phyloP scores from a whole-genome alignment of 2,888 invertebrate genomes.

The Acrobeloides nanus region DNA sequence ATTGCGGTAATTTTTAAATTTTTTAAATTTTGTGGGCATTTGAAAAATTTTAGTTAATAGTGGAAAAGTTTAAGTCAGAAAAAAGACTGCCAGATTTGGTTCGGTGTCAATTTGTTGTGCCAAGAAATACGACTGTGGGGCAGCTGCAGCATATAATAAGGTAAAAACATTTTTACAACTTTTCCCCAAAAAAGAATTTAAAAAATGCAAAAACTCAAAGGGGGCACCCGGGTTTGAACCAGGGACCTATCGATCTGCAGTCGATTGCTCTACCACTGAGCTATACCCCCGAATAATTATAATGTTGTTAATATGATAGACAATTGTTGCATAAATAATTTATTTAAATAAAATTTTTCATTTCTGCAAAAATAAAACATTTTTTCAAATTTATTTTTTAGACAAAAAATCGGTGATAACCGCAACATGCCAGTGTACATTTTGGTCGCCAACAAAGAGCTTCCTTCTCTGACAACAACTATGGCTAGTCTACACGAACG shows the following conservation, averaged over 20 bases:
- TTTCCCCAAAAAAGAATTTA: too few species aligned
- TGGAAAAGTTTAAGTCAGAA: slow-evolving; percentile 15
- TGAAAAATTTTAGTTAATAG: slow-evolving; percentile 10
- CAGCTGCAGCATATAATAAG: slow-evolving; percentile 16
- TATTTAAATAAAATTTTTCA: too few species aligned
- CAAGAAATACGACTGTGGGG: slow-evolving; percentile 14
- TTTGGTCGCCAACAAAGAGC: slow-evolving; percentile 6
- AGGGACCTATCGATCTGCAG: slow-evolving; percentile 20
- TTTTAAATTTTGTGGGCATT: not conserved
- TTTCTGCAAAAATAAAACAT: too few species aligned
- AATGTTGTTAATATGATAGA: too few species aligned
- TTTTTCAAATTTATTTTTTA: too few species aligned
- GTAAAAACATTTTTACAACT: slow-evolving; percentile 1
- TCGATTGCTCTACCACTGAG: slow-evolving; percentile 19
- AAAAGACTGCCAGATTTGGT: slow-evolving; percentile 10
- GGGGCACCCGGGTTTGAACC: slow-evolving; percentile 18
- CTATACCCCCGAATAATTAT: slow-evolving; percentile 17
- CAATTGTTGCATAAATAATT: too few species aligned
- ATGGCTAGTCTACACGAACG: slow-evolving; percentile 5
- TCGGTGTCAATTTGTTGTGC: slow-evolving; percentile 17
- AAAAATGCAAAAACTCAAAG: slow-evolving; percentile 9
- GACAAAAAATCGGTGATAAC: too few species aligned
- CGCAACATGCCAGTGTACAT: slow-evolving; percentile 14
- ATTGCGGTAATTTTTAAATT: slow-evolving; percentile 6
- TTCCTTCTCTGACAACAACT: slow-evolving; percentile 6